Percentiles rank a stretch among this genome's conserved stretches.
phyloP scores from a whole-genome alignment of 1,140 invertebrate species.

The Drosophila bifasciata region DNA sequence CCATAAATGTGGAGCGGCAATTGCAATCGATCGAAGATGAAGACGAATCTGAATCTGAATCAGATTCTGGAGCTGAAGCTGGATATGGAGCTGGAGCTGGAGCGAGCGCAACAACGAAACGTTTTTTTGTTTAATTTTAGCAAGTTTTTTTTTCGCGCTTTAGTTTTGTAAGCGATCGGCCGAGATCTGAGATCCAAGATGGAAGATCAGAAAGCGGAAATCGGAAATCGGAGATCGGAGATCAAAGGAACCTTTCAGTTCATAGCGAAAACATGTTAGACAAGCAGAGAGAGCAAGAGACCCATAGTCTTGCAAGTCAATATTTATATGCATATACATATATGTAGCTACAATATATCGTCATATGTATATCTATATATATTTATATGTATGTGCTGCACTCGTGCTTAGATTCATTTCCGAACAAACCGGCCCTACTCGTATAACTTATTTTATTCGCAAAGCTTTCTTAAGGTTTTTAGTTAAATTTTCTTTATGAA shows the following conservation, averaged over 20 bases:
- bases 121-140: conserved; percentile 63
- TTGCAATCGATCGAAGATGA: conserved; percentile 37
- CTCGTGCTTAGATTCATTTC: conserved; percentile 29
- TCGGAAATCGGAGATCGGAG: not conserved
- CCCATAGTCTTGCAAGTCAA: conserved; percentile 52
- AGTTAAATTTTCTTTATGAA: conserved; percentile 71
- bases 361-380: not conserved
- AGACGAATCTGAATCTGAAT: not conserved
- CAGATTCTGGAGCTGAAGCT: conserved; percentile 11
- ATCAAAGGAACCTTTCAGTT: conserved; percentile 56
- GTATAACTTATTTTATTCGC: conserved; percentile 59
- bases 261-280: conserved; percentile 59
- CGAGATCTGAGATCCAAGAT: not conserved
- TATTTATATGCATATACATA: conserved; percentile 24
- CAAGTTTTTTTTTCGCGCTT: conserved; percentile 59
- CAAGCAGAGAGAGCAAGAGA: conserved; percentile 29
- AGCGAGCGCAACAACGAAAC: conserved; percentile 60
- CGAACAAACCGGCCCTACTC: conserved; percentile 19
- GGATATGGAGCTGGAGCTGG: conserved; percentile 7
- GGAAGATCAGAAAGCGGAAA: not conserved
- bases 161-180: conserved; percentile 35
- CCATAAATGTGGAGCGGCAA: conserved; percentile 83
- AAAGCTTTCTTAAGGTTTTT: conserved; percentile 59
- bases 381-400: conserved; percentile 16
- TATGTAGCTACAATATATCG: not conserved